These are phyloP conservation scores for Diorhabda carinulata DNA, from an alignment of 1,140 invertebrate genomes.

Conservation along the genomic window DNA sequence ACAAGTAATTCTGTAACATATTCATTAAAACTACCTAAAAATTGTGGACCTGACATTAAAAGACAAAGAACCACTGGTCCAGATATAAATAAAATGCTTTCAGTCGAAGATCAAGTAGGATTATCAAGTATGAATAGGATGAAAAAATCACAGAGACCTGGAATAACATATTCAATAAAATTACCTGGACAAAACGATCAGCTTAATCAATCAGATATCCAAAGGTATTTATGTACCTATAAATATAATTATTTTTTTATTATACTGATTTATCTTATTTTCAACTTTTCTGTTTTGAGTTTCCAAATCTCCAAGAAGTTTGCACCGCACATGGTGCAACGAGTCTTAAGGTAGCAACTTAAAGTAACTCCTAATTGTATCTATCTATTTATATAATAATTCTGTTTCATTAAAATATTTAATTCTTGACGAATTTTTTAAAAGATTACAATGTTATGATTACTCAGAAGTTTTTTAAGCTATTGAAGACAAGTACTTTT, in stretches of 20 bases:
- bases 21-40: conserved; percentile 10
- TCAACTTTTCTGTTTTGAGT: too few relatives aligned
- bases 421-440: too few relatives aligned
- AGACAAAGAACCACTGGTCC: not conserved
- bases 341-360: too few relatives aligned
- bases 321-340: too few relatives aligned
- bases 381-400: too few relatives aligned
- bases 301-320: too few relatives aligned
- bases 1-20: conserved; percentile 13
- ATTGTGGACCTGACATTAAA: not conserved
- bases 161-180: conserved; percentile 13
- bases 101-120: not conserved
- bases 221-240: not conserved
- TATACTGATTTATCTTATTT: not conserved
- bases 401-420: too few relatives aligned
- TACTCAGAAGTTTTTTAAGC: too few relatives aligned
- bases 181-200: conserved; percentile 3
- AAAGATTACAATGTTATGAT: too few relatives aligned
- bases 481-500: too few relatives aligned
- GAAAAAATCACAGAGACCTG: not conserved
- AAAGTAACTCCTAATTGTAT: too few relatives aligned
- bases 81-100: not conserved
- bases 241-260: not conserved
- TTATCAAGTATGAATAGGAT: not conserved
- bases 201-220: conserved; percentile 3